A percentile compares a stretch with the other conserved stretches of the same genome.
These are phyloP conservation scores for Phaedon cochleariae DNA, from an alignment of 2,888 invertebrate species.

Conservation along the genomic window DNA sequence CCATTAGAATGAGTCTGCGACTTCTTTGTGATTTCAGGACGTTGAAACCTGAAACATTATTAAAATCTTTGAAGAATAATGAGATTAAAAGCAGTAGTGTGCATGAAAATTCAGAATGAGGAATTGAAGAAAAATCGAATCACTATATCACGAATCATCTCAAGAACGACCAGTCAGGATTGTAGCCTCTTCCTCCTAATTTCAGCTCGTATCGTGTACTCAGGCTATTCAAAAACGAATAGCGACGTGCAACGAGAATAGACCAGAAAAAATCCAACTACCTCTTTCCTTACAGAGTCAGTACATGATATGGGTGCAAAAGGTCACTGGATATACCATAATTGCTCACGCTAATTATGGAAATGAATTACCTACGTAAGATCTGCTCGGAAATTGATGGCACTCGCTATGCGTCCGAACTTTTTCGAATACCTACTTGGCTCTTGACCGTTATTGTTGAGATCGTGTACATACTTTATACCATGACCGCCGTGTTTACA, in stretches of 20 bases:
- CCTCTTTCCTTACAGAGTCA: background rate
- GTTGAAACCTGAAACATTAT: too few relatives aligned
- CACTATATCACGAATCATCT: background rate
- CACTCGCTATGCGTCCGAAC: background rate
- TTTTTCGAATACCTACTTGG: background rate
- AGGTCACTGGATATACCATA: slow-evolving; percentile 18
- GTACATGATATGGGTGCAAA: slow-evolving; percentile 18
- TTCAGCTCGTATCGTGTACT: slow-evolving; percentile 21
- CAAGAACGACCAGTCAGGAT: background rate
- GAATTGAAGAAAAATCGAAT: too few relatives aligned
- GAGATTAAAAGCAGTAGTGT: too few relatives aligned
- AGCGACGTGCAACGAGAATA: background rate
- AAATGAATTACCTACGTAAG: slow-evolving; percentile 1
- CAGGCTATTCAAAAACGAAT: slow-evolving; percentile 19
- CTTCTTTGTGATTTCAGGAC: too few relatives aligned
- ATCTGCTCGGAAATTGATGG: background rate
- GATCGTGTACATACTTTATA: too few relatives aligned
- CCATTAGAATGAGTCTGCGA: too few relatives aligned
- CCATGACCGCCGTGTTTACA: too few relatives aligned
- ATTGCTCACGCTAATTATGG: slow-evolving; percentile 4
- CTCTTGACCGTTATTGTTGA: background rate
- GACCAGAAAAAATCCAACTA: background rate
- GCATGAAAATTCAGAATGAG: too few relatives aligned
- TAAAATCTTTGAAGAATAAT: too few relatives aligned
- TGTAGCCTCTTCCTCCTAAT: background rate